Evolutionary conservation across 2,797 vertebrate genomes (phyloP), one percentile per base, ranked within the genome.

Genomic region (Chaunax sp.): DNA sequence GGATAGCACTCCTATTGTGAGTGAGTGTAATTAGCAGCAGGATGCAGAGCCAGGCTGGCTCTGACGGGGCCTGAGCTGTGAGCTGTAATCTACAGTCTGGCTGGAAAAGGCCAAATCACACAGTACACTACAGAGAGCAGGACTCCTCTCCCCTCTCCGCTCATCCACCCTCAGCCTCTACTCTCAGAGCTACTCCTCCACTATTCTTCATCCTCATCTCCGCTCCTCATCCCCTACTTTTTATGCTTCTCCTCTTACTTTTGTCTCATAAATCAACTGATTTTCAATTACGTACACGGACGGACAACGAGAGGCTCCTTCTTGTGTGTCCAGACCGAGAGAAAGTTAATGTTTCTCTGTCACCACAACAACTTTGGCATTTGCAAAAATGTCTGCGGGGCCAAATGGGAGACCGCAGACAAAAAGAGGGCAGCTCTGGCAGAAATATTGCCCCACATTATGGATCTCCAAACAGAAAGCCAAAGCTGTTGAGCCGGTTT

Each of bases 21-120:
- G 82, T 80, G 87, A 82, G 86, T 90, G 90, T 90, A 92, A 90
- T 93, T 91, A 93, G 83, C 80, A 85, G 77, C 76, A 78, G 69
- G 78, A 82, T 75, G 75, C 56, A 86, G 74, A 68, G 65, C 70
- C 82, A 84, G 76, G 66, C 74, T 74, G 83, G 74, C 63, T 85
- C 72, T 86, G 90, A 87, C 83, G 61, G 72, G 74, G 62, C 69
- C 61, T 51, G 64, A 81, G 76, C 83, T 68, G 77, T 69, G 76
- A 85, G 86, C 86, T 90, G 81, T 91, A 90, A 92, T 91, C 89
- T 90, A 82, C 73, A 80, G 85, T 82, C 83, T 84, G 87, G 69
- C 83, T 82, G 59, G 52, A 71, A 72, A 72, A 75, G 69, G 69
- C 83, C 80, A 89, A 89, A 88, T 89, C 84, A 84, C 87, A 85